Conservation (phyloP, 2,113 vertebrate genomes). For the Bubo blakistoni region DNA sequence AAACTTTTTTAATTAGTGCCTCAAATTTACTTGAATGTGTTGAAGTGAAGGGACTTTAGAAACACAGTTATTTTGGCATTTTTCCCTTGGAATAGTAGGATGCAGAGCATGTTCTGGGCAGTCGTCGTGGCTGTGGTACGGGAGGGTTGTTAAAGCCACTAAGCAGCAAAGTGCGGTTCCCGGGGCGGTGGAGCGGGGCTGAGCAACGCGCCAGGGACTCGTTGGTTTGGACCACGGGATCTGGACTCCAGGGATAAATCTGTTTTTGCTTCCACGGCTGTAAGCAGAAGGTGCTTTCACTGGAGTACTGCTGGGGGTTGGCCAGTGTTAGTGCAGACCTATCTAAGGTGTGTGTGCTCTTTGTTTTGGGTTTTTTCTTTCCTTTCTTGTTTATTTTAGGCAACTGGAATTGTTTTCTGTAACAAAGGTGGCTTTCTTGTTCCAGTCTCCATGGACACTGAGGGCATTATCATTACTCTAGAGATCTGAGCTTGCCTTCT, state of each 20-base stretch:
- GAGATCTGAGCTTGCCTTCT: background rate
- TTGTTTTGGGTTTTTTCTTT: background rate
- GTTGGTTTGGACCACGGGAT: background rate
- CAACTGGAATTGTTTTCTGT: background rate
- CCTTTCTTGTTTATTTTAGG: background rate
- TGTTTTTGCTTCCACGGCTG: background rate
- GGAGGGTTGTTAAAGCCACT: background rate
- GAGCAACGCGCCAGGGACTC: background rate
- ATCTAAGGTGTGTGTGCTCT: background rate
- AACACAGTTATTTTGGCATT: rapidly evolving
- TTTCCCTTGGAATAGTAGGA: background rate
- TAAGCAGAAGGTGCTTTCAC: background rate
- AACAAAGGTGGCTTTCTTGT: background rate
- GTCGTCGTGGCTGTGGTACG: rapidly evolving
- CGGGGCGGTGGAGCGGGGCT: background rate
- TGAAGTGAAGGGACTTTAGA: background rate
- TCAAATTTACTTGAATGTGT: rapidly evolving
- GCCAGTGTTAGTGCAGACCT: background rate
- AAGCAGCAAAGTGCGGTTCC: background rate
- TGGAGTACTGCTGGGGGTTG: background rate
- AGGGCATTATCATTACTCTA: background rate
- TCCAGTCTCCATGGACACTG: background rate
- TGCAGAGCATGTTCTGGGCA: background rate
- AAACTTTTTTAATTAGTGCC: background rate
- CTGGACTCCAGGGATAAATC: background rate